A percentile compares a stretch with the other conserved stretches of the same genome.
phyloP scores from a whole-genome alignment of 1,140 invertebrate genomes.

The Scaptomyza hsui region DNA sequence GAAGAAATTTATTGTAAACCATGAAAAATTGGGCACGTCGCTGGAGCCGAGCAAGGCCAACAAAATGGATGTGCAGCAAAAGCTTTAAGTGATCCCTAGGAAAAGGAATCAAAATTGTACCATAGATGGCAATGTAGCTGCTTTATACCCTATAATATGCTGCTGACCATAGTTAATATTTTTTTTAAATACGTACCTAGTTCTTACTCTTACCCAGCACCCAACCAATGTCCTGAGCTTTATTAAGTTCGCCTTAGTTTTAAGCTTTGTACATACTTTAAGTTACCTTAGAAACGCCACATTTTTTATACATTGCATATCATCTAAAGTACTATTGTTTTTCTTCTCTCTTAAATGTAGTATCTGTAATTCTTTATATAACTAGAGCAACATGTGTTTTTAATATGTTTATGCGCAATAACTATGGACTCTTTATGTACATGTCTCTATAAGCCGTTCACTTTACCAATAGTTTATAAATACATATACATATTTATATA shows the following conservation, averaged over 20 bases:
- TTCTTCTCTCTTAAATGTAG: not conserved
- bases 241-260: conserved; percentile 37
- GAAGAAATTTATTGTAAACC: conserved; percentile 72
- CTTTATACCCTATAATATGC: not conserved
- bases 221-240: conserved; percentile 40
- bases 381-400: conserved; percentile 45
- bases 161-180: not conserved
- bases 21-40: conserved; percentile 50
- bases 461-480: conserved; percentile 1
- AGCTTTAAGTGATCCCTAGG: conserved; percentile 62
- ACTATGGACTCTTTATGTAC: conserved; percentile 6
- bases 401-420: conserved; percentile 40
- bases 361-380: conserved; percentile 2
- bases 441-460: conserved; percentile 22
- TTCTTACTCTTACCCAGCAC: conserved; percentile 33
- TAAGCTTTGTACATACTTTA: conserved; percentile 68
- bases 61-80: conserved; percentile 64
- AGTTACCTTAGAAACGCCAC: conserved; percentile 41
- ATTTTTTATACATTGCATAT: conserved; percentile 55
- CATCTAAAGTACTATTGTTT: conserved; percentile 37
- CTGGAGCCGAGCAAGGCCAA: conserved; percentile 24
- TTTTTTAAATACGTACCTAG: not conserved
- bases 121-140: conserved; percentile 22
- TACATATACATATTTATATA: not conserved
- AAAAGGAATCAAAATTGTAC: conserved; percentile 10